Evolutionary conservation across 37 sponge, comb jelly and placozoan species (phyloP), one percentile per base, ranked within the genome.

Genomic region (Haliclona indistincta): DNA sequence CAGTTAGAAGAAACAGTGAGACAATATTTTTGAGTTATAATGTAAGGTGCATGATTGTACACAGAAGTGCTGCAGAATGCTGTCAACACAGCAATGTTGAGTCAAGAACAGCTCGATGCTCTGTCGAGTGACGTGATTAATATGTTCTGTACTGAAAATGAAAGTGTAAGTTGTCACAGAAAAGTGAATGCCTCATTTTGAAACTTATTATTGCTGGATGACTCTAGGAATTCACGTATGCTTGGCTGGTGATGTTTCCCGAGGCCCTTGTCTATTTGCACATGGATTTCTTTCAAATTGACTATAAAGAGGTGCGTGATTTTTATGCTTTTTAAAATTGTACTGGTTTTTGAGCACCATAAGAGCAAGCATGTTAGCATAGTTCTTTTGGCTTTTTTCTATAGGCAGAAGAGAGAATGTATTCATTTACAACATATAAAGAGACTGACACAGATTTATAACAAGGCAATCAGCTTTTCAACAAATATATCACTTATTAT

Each of bases 241-340:
- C 79, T 52, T 79, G 79, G 86, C 51, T 56, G 15, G 86, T 86
- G 35, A 42, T 86, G 26, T 51, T 73, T 28, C 75, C 81, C 0
- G 86, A 86, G 26, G 68, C 60, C 25, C 33, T 79, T n/a, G 67
- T 86, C 11, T 40, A 77, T 2, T 42, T 86, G 32, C 73, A 79
- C 6, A 54, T 37, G 33, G 86, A 79, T 38, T 51, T 80, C 29
- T 19, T 79, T 42, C 10, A 25, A 13, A 35, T 86, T 3, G 13
- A 30, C 30, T 86, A 76, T 68, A 53, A 67, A 20, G 53, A 66
- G 38, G 86, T 86, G 26, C 64, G 54, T 39, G 6, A 40, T 66
- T 26, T n/a, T n/a, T n/a, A n/a, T n/a, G n/a, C n/a, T n/a, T n/a
- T n/a, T n/a, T n/a, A n/a, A n/a, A n/a, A n/a, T n/a, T n/a, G n/a